Conservation (phyloP, 2,888 invertebrate genomes). For the Heliconius aoede region DNA sequence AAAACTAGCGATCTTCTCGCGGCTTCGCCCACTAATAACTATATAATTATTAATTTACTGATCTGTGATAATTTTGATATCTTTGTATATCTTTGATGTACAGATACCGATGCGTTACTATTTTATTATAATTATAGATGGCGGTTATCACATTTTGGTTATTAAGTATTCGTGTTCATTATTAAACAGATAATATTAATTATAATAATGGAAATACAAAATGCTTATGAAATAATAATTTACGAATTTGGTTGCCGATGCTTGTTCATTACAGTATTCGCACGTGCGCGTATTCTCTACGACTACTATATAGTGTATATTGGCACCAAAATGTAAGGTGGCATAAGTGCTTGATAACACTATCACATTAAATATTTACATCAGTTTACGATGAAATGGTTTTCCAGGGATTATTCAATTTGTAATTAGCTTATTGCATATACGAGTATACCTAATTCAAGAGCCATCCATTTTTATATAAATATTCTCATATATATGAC, state of each 20-base stretch:
- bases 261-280: conserved; percentile 1
- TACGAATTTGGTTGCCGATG: not conserved
- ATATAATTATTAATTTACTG: too few relatives aligned
- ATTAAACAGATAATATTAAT: not conserved
- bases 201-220: not conserved
- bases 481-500: not conserved
- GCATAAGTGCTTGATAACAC: too few relatives aligned
- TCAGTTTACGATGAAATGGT: too few relatives aligned
- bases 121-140: not conserved
- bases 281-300: not conserved
- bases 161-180: not conserved
- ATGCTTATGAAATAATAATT: conserved; percentile 5
- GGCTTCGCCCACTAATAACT: too few relatives aligned
- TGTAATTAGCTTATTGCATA: too few relatives aligned
- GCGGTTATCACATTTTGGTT: not conserved
- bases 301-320: not conserved
- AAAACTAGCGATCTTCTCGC: not conserved
- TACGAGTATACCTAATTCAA: not conserved
- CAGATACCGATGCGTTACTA: too few relatives aligned
- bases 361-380: too few relatives aligned
- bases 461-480: not conserved
- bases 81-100: too few relatives aligned
- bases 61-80: too few relatives aligned
- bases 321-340: not conserved
- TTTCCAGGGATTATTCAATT: too few relatives aligned